Evolutionary conservation across 2,797 vertebrate genomes (phyloP).

Genomic region (Molothrus aeneus): DNA sequence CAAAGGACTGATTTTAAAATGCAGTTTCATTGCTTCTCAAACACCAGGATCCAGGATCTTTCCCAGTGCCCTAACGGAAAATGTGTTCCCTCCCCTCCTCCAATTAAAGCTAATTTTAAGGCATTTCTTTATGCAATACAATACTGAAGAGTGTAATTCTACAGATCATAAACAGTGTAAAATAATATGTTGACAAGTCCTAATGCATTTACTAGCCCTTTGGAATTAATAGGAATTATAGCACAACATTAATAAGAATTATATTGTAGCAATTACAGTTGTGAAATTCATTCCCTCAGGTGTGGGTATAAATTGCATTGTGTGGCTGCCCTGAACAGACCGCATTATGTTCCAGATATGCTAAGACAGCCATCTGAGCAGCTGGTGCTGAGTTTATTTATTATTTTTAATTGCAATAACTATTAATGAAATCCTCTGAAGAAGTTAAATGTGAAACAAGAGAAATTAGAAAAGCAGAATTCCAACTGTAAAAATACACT

Average conservation of each 20-base stretch:
- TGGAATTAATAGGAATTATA: slow-evolving; percentile 84
- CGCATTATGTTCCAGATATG: slow-evolving; percentile 55
- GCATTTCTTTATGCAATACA: slow-evolving; percentile 73
- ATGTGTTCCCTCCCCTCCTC: not conserved
- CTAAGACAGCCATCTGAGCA: slow-evolving; percentile 69
- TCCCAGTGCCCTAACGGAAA: not conserved
- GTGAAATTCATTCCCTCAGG: slow-evolving; percentile 80
- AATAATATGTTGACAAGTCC: slow-evolving; percentile 85
- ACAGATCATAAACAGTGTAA: slow-evolving; percentile 84
- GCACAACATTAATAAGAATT: slow-evolving; percentile 83
- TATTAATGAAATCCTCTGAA: slow-evolving; percentile 77
- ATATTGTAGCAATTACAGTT: slow-evolving; percentile 80
- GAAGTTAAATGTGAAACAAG: slow-evolving; percentile 58
- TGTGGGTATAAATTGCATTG: slow-evolving; percentile 77
- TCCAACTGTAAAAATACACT: slow-evolving; percentile 37
- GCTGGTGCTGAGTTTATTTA: slow-evolving; percentile 78
- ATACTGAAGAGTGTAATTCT: slow-evolving; percentile 78
- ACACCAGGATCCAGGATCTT: slow-evolving; percentile 32
- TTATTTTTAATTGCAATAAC: slow-evolving; percentile 75
- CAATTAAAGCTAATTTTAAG: slow-evolving; percentile 67
- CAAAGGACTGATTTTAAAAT: slow-evolving; percentile 42
- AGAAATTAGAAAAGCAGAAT: slow-evolving; percentile 57
- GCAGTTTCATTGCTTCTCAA: slow-evolving; percentile 38
- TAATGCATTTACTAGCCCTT: slow-evolving; percentile 84
- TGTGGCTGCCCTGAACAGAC: slow-evolving; percentile 66